phyloP scores from a whole-genome alignment of 2,888 invertebrate species.

The Caenorhabditis sp. region DNA sequence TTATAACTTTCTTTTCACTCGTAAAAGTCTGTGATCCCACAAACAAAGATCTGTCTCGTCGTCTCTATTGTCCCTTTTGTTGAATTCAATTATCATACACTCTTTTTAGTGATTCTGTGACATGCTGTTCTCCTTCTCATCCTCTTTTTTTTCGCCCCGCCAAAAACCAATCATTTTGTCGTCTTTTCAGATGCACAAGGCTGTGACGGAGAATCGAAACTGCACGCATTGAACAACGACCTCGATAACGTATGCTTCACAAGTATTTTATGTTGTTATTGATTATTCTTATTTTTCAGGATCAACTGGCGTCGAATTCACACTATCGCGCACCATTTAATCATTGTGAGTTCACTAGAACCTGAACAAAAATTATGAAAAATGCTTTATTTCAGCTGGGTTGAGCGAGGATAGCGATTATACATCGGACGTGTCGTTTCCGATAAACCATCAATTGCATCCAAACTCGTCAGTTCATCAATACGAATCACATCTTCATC shows the following conservation, averaged over 20 bases:
- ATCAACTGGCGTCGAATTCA: slow-evolving; percentile 40
- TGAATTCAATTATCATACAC: not conserved
- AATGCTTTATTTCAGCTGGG: slow-evolving; percentile 78
- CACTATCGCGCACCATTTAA: slow-evolving; percentile 61
- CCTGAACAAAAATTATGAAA: not conserved
- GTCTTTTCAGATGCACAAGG: slow-evolving; percentile 59
- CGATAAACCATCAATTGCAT: slow-evolving; percentile 76
- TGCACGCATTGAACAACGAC: slow-evolving; percentile 61
- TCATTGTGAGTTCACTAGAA: slow-evolving; percentile 55
- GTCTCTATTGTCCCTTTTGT: not conserved
- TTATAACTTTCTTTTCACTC: no score
- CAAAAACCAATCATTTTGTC: not conserved
- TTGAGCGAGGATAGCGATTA: slow-evolving; percentile 97
- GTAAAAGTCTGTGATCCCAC: no score
- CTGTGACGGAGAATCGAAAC: slow-evolving; percentile 46
- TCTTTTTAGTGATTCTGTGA: not conserved
- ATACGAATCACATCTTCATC: slow-evolving; percentile 72
- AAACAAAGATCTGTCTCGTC: no score
- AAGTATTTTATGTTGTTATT: not conserved
- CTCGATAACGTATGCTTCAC: slow-evolving; percentile 48
- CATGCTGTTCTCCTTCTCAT: not conserved
- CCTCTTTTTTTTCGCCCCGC: not conserved
- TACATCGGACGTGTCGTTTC: slow-evolving; percentile 93
- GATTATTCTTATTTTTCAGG: slow-evolving; percentile 32
- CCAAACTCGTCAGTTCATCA: slow-evolving; percentile 91